Conservation (phyloP, 1,140 invertebrate species). For the Nylanderia fulva region DNA sequence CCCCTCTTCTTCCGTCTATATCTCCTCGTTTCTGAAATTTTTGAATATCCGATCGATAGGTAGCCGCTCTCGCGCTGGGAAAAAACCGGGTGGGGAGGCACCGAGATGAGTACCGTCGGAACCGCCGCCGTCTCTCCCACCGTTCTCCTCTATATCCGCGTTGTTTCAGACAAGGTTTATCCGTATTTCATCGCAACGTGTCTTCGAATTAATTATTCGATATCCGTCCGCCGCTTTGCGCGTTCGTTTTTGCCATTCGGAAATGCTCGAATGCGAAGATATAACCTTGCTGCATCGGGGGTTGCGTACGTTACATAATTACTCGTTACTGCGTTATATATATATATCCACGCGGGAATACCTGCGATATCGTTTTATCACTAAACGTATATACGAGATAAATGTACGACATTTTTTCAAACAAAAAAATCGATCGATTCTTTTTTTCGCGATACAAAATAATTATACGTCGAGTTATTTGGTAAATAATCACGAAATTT, state of each 20-base stretch:
- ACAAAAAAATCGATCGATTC: not conserved
- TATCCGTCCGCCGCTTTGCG: slow-evolving; percentile 34
- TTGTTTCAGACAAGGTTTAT: slow-evolving; percentile 69
- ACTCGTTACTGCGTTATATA: slow-evolving; percentile 35
- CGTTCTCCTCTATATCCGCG: slow-evolving; percentile 56
- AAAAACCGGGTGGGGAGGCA: slow-evolving; percentile 78
- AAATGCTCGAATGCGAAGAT: slow-evolving; percentile 6
- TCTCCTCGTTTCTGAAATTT: slow-evolving; percentile 82
- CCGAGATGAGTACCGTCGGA: slow-evolving; percentile 68
- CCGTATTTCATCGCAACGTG: slow-evolving; percentile 58
- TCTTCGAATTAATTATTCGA: slow-evolving; percentile 63
- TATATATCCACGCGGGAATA: not conserved
- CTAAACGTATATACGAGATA: not conserved
- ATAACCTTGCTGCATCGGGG: not conserved
- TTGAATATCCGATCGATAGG: slow-evolving; percentile 85
- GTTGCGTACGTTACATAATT: not conserved
- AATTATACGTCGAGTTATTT: not conserved
- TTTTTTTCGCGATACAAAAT: not conserved
- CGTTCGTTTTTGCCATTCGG: slow-evolving; percentile 28
- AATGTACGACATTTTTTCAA: too few relatives aligned
- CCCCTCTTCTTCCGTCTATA: slow-evolving; percentile 60
- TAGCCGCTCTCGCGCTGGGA: slow-evolving; percentile 78
- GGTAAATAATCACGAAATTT: slow-evolving; percentile 16
- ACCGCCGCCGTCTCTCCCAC: slow-evolving; percentile 42
- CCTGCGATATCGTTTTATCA: not conserved